Base-by-base conservation (phyloP, 2,888 invertebrate genomes). In the Cryptus armator region DNA sequence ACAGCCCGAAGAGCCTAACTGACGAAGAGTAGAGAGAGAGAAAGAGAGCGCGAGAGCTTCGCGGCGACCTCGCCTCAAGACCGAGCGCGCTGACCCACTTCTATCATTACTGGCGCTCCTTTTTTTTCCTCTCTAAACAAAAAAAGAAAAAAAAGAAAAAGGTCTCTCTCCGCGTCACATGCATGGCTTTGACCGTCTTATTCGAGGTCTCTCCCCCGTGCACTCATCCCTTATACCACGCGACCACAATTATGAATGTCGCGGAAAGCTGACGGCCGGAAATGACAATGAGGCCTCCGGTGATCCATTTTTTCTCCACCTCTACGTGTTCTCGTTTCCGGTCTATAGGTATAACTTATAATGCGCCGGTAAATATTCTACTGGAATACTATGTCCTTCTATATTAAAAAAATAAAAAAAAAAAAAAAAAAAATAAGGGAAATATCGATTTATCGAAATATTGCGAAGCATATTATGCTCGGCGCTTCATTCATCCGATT, bases 31-130 rank as follows among this genome's bases (percentile, higher is more conserved):
- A 37, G n/a, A 62, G 68, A 53, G 71, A 81, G 81, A 84, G 37
- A 37, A 37, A 37, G 6, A 37, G 37, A 37, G 37, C 71, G 67
- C 66, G 81, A 77, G 68, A 85, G 84, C 82, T 78, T 79, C 71
- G 72, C 71, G 37, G 87, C 68, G 87, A 87, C 87, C 86, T 88
- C 88, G 89, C 81, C 76, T 84, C 87, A 86, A 85, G 79, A 82
- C 78, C 53, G 67, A 81, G 79, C 72, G 75, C 78, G 84, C 70
- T 86, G 83, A 86, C 88, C 86, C 84, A 83, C 83, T 87, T 87
- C 75, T 68, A 56, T 84, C 71, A 59, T 77, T 78, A 51, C 77
- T 68, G 37, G 12, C 53, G 24, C 32, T 66, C 37, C 37, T 66
- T 76, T 80, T 71, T 74, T 68, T 19, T 24, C 12, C 64, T 64